These are phyloP conservation scores for Callithrix jacchus DNA, from an alignment of 2,113 vertebrate genomes.

Conservation along the genomic window DNA sequence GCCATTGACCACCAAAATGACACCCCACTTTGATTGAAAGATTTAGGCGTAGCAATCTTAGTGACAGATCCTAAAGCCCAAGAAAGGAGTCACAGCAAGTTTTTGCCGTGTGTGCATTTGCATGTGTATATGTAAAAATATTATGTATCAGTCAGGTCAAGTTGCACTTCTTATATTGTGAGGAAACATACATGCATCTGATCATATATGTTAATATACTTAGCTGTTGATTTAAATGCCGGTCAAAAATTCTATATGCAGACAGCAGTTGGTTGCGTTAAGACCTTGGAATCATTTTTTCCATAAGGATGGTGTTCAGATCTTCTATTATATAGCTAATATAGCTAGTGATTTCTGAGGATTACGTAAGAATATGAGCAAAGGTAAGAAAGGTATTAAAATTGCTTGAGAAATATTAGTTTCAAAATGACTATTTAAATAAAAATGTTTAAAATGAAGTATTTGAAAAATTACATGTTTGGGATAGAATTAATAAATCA, in stretches of 20 bases:
- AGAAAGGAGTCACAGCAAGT: not conserved
- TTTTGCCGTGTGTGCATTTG: not conserved
- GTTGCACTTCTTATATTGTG: not conserved
- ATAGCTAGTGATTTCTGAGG: not conserved
- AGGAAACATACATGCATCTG: not conserved
- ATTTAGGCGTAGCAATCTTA: not conserved
- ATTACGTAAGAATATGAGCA: not conserved
- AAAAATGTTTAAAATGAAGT: not conserved
- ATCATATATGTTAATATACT: not conserved
- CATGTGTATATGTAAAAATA: not conserved
- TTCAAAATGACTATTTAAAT: not conserved
- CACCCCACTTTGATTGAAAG: not conserved
- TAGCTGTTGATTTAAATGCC: not conserved
- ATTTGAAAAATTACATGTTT: not conserved
- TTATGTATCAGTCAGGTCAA: not conserved
- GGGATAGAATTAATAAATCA: not conserved
- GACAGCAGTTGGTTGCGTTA: not conserved
- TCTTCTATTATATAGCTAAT: not conserved
- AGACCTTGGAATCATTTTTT: not conserved
- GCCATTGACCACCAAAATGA: not conserved
- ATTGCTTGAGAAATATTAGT: not conserved
- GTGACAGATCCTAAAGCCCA: not conserved
- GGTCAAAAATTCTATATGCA: not conserved
- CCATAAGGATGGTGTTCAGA: not conserved
- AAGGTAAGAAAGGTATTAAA: not conserved